phyloP scores from a whole-genome alignment of 2,113 vertebrate genomes.

The Rhea pennata region DNA sequence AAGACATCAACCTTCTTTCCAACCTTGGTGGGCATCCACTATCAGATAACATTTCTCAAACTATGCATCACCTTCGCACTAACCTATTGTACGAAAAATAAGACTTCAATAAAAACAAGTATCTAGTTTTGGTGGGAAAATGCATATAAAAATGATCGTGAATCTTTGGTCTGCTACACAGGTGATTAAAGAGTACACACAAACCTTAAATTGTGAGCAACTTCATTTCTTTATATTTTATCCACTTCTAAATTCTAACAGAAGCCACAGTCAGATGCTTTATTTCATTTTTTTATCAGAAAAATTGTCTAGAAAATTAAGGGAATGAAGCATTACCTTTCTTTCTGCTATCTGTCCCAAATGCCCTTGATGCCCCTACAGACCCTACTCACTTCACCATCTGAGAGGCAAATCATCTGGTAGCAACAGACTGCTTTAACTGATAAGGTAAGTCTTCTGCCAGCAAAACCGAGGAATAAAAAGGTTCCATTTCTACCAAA shows the following conservation, averaged over 20 bases:
- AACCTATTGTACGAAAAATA: background rate
- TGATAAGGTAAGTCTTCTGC: background rate
- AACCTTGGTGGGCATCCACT: background rate
- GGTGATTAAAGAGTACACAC: background rate
- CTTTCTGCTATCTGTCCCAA: background rate
- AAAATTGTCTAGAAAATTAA: background rate
- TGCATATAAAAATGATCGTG: fast-evolving
- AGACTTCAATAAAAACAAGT: background rate
- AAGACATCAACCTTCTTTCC: background rate
- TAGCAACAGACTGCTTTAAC: background rate
- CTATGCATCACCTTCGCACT: background rate
- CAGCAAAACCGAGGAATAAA: background rate
- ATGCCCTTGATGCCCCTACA: background rate
- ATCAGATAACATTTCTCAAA: background rate
- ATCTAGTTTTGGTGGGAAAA: background rate
- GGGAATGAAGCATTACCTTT: background rate
- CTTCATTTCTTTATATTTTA: background rate
- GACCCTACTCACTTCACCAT: background rate
- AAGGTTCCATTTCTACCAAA: background rate
- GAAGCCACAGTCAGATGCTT: background rate
- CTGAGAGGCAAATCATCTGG: background rate
- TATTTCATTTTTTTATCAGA: background rate
- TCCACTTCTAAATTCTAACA: background rate
- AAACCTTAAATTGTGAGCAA: background rate
- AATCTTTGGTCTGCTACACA: background rate